Evolutionary conservation across 2,113 vertebrate genomes (phyloP).

Genomic region (Phaetusa simplex): DNA sequence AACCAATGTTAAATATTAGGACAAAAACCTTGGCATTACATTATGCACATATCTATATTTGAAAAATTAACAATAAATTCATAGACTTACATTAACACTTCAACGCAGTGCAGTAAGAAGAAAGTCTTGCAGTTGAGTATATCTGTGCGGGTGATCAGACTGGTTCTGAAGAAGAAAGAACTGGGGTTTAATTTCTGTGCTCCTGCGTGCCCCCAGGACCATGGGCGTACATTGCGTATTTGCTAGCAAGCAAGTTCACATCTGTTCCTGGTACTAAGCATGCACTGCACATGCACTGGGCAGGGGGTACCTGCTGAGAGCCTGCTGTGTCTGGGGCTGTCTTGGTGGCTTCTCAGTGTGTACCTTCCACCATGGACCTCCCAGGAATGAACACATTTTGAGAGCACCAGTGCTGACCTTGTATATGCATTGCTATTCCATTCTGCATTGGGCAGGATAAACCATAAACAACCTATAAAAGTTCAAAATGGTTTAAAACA

Average conservation of each 20-base stretch:
- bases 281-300: accelerated
- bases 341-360: neutral
- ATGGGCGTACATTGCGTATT: no score
- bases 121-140: neutral
- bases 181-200: neutral
- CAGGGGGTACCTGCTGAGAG: no score
- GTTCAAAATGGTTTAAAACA: neutral
- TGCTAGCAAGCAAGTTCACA: neutral
- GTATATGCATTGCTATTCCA: neutral
- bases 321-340: neutral
- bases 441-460: neutral
- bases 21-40: neutral
- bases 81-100: neutral
- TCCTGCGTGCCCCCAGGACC: neutral
- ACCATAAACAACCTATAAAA: neutral
- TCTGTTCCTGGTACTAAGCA: neutral
- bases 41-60: neutral
- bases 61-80: neutral
- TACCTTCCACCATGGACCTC: neutral
- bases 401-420: neutral
- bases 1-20: neutral
- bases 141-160: no score
- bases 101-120: neutral
- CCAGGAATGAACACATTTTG: neutral
- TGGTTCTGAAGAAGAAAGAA: neutral